Evolutionary conservation across 1,140 invertebrate genomes (phyloP).

Genomic region (Antheraea mylitta): DNA sequence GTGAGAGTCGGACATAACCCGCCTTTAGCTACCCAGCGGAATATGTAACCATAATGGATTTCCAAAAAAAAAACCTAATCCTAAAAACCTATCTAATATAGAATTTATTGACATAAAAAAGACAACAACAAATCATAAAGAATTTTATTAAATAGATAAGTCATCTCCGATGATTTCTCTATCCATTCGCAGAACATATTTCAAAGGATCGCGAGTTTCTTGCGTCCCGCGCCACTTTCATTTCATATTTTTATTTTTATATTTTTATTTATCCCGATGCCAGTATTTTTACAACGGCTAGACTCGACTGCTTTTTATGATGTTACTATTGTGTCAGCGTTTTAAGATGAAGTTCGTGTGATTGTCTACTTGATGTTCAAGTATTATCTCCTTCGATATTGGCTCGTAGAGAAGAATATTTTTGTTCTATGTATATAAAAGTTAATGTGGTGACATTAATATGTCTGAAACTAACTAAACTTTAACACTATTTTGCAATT

Average conservation of each 20-base stretch:
- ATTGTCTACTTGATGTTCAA: conserved; percentile 16
- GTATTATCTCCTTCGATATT: background rate
- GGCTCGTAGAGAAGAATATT: background rate
- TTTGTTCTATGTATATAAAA: too few species aligned
- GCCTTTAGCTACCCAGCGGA: too few species aligned
- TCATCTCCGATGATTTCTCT: background rate
- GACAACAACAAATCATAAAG: too few species aligned
- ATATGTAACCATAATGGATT: too few species aligned
- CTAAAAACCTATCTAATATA: too few species aligned
- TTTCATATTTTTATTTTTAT: conserved; percentile 73
- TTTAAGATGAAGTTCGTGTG: conserved; percentile 39
- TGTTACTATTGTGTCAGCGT: conserved; percentile 47
- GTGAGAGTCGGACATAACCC: too few species aligned
- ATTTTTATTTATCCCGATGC: conserved; percentile 52
- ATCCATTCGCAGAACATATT: conserved; percentile 51
- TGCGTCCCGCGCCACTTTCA: conserved; percentile 69
- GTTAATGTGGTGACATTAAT: too few species aligned
- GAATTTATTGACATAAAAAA: too few species aligned
- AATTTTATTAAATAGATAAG: background rate
- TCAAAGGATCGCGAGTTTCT: conserved; percentile 68
- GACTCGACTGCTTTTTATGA: conserved; percentile 53
- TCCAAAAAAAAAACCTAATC: too few species aligned
- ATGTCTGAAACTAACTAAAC: too few species aligned
- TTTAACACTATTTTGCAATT: too few species aligned
- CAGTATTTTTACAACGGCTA: conserved; percentile 68